A percentile compares a stretch with the other conserved stretches of the same genome.
Conservation (phyloP, 2,797 vertebrate genomes). For the Coreius guichenoti region DNA sequence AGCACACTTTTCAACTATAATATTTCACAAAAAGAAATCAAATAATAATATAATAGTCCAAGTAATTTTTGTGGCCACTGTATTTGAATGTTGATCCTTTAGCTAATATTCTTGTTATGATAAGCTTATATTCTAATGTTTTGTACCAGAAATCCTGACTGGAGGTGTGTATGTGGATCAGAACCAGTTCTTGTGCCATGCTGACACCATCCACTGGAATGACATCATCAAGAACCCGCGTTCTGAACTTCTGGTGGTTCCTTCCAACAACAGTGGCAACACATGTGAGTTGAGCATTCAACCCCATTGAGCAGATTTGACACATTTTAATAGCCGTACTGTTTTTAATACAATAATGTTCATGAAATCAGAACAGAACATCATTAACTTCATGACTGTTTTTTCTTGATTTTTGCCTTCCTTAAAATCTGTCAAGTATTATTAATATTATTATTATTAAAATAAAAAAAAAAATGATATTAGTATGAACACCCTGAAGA, state of each 20-base stretch:
- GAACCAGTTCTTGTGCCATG: slow-evolving; percentile 96
- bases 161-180: slow-evolving; percentile 96
- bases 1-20: background rate
- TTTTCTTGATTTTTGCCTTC: background rate
- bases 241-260: slow-evolving; percentile 93
- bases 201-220: slow-evolving; percentile 96
- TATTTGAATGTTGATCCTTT: background rate
- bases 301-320: background rate
- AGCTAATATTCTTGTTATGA: background rate
- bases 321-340: background rate
- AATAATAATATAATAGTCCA: background rate
- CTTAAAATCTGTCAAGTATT: background rate
- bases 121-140: background rate
- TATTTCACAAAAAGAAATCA: background rate
- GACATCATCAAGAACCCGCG: slow-evolving; percentile 94
- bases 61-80: background rate
- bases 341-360: no score
- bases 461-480: background rate
- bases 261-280: slow-evolving; percentile 90
- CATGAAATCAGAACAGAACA: background rate
- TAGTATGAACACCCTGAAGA: background rate
- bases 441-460: background rate
- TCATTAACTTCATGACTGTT: background rate
- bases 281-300: slow-evolving; percentile 89
- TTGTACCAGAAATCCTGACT: slow-evolving; percentile 81